Evolutionary conservation across 2,888 invertebrate species (phyloP).

Genomic region (Rosalia funebris): DNA sequence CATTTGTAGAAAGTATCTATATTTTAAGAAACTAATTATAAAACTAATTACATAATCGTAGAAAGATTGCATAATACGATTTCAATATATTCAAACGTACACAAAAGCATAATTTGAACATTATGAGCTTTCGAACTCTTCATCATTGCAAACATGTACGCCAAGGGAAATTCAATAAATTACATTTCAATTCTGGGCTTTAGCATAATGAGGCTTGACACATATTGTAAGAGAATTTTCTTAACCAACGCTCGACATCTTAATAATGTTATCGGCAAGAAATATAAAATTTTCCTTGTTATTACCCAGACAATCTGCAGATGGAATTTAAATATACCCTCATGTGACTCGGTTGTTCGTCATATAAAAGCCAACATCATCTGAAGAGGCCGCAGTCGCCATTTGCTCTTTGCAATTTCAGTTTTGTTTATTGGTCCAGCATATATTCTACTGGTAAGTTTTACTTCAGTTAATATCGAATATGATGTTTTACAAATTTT

Average conservation of each 20-base stretch:
- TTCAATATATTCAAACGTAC: too few species aligned
- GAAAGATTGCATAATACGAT: too few species aligned
- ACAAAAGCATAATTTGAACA: neutral
- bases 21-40: too few species aligned
- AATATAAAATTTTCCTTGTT: constrained; percentile 38
- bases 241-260: constrained; percentile 20
- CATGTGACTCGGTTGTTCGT: constrained; percentile 14
- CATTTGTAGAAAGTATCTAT: too few species aligned
- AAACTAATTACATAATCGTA: too few species aligned
- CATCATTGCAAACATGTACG: constrained; percentile 6
- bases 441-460: constrained; percentile 21
- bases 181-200: constrained; percentile 24
- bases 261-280: constrained; percentile 39
- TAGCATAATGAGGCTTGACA: constrained; percentile 29
- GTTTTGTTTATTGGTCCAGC: constrained; percentile 1
- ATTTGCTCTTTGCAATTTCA: constrained; percentile 17
- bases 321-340: constrained; percentile 38
- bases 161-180: constrained; percentile 31
- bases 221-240: constrained; percentile 29
- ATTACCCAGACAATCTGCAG: constrained; percentile 34
- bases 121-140: constrained; percentile 3
- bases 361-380: constrained; percentile 29
- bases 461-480: too few species aligned
- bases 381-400: constrained; percentile 12
- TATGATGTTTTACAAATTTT: too few species aligned